Evolutionary conservation across 2,113 vertebrate species (phyloP), one percentile per base, ranked within the genome.

Genomic region (Acanthisitta chloris): DNA sequence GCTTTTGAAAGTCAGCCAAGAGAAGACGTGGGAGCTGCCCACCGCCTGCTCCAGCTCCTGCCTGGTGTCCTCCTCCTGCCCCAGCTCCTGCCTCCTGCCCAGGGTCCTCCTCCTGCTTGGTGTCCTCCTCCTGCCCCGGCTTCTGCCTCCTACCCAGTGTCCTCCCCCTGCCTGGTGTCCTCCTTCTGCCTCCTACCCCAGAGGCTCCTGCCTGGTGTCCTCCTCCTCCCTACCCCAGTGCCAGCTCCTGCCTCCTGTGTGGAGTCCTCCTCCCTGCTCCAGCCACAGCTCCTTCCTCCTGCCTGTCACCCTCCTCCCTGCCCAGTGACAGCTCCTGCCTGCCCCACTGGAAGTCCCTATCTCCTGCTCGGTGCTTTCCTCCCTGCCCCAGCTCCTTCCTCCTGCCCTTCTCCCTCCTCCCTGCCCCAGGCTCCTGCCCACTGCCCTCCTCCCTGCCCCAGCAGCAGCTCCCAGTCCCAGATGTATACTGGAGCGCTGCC

Each of bases 1-100:
- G 73, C 71, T 90, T 97, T 95, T 98, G 96, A 98, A 98, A 98
- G 95, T 96, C 96, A 96, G 98, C 96, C 97, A 97, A 97, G 97
- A 95, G 93, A 64, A 94, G 84, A 93, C 6, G 20, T 14, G 18
- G 88, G 81, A 15, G 33, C 58, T 62, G 76, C 64, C 1, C 36
- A 38, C 64, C 0, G 81, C 64, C 90, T 34, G 52, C 38, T 38
- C 59, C 36, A 13, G 69, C 54, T 76, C 51, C 62, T 38, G 62
- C 74, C 70, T 10, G 4, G 3, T 9, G 17, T 54, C 48, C 70
- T 38, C 62, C 62, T 49, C 31, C n/a, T 23, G 54, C 61, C 49
- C 59, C 19, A 2, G 45, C 61, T 54, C 46, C 86, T 38, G 16
- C 54, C 73, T 49, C 43, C 36, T 51, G 45, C 29, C 23, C 7